These are phyloP conservation scores for Hephaestus fuliginosus DNA, from an alignment of 2,797 vertebrate genomes.

Conservation along the genomic window DNA sequence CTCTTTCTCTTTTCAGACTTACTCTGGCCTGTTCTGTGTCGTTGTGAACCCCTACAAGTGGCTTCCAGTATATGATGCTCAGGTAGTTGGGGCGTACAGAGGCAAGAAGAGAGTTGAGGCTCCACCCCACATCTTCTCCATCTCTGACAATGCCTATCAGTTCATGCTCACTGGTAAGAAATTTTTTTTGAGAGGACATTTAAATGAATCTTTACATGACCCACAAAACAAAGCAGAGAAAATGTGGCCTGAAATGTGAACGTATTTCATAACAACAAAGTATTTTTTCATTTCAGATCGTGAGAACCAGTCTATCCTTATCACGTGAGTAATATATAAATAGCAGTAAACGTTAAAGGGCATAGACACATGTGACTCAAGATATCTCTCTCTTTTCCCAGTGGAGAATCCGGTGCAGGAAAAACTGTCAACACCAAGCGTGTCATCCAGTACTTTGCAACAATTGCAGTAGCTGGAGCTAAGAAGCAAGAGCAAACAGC, in stretches of 20 bases:
- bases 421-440: constrained; percentile 82
- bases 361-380: neutral
- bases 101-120: constrained; percentile 75
- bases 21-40: constrained; percentile 90
- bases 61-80: constrained; percentile 83
- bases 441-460: constrained; percentile 82
- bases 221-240: neutral
- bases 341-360: neutral
- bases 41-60: constrained; percentile 91
- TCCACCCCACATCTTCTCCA: constrained; percentile 82
- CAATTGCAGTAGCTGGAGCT: constrained; percentile 57
- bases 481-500: constrained; percentile 42
- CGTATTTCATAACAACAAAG: neutral
- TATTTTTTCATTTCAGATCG: constrained; percentile 76
- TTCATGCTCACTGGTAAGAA: constrained; percentile 76
- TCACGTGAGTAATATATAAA: constrained; percentile 83
- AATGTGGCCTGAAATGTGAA: neutral
- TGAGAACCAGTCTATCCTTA: constrained; percentile 90
- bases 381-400: constrained; percentile 5
- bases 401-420: constrained; percentile 77
- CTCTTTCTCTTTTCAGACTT: constrained; percentile 80
- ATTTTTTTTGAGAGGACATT: neutral
- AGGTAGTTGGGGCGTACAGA: constrained; percentile 59
- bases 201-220: neutral
- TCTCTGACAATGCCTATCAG: constrained; percentile 92